phyloP scores from a whole-genome alignment of 2,797 vertebrate genomes.

The Leontocebus nigricollis region DNA sequence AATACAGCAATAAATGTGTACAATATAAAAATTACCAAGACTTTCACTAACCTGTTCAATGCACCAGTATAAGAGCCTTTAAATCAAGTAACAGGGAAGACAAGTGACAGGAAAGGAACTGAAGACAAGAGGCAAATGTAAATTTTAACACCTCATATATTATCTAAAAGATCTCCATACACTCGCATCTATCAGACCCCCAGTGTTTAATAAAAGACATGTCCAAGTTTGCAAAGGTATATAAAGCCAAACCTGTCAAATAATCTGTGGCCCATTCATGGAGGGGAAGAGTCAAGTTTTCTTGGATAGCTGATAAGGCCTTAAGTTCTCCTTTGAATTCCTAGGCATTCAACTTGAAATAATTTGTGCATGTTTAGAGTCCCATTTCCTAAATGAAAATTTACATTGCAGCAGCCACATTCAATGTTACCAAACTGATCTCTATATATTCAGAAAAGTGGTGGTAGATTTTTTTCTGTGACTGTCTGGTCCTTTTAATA shows the following conservation, averaged over 20 bases:
- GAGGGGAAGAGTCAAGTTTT: background rate
- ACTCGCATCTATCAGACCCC: background rate
- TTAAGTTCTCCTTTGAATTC: background rate
- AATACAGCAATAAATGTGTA: background rate
- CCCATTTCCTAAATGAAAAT: background rate
- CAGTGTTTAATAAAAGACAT: background rate
- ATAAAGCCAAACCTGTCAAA: background rate
- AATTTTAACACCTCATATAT: background rate
- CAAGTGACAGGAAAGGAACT: background rate
- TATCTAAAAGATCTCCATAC: background rate
- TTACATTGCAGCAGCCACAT: background rate
- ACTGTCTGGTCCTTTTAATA: background rate
- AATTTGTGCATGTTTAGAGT: background rate
- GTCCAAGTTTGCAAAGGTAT: background rate
- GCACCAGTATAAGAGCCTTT: background rate
- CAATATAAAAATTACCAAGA: background rate
- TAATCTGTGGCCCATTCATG: background rate
- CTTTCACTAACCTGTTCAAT: background rate
- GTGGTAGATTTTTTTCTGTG: background rate
- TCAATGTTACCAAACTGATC: background rate
- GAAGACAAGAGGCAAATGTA: background rate
- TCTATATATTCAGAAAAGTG: background rate
- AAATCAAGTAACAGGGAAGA: background rate
- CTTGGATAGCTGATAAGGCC: background rate
- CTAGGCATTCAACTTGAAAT: background rate